phyloP scores from a whole-genome alignment of 2,888 invertebrate species.

The Drosophila heteroneura region DNA sequence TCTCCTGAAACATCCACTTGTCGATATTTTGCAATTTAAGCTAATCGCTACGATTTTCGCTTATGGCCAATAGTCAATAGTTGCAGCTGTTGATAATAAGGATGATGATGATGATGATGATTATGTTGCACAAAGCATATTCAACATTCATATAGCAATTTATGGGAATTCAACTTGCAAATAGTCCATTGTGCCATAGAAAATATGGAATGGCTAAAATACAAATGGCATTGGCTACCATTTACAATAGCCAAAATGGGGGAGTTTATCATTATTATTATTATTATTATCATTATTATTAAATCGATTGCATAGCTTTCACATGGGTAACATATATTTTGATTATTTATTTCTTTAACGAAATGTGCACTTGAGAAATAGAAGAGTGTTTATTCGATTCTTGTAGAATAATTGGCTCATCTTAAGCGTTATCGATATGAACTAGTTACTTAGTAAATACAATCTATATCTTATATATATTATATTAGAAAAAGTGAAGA shows the following conservation, averaged over 20 bases:
- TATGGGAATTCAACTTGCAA: conserved; percentile 36
- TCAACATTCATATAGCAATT: conserved; percentile 39
- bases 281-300: conserved; percentile 15
- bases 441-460: conserved; percentile 11
- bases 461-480: neutral
- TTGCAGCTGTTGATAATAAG: conserved; percentile 26
- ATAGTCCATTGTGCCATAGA: conserved; percentile 19
- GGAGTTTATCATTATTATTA: neutral
- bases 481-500: neutral
- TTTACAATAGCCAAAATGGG: conserved; percentile 19
- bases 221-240: conserved; percentile 16
- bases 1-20: conserved; percentile 35
- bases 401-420: conserved; percentile 34
- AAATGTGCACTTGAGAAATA: neutral
- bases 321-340: conserved; percentile 17
- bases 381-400: conserved; percentile 3
- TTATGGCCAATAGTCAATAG: conserved; percentile 52
- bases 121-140: conserved; percentile 18
- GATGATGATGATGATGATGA: conserved; percentile 14
- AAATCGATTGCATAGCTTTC: conserved; percentile 39
- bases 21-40: conserved; percentile 73
- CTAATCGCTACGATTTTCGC: conserved; percentile 73
- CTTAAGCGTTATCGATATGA: conserved; percentile 15
- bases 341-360: conserved; percentile 27
- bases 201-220: conserved; percentile 1